Base-by-base conservation (phyloP, 1,140 invertebrate species). In the Leptestheria dahalacensis region DNA sequence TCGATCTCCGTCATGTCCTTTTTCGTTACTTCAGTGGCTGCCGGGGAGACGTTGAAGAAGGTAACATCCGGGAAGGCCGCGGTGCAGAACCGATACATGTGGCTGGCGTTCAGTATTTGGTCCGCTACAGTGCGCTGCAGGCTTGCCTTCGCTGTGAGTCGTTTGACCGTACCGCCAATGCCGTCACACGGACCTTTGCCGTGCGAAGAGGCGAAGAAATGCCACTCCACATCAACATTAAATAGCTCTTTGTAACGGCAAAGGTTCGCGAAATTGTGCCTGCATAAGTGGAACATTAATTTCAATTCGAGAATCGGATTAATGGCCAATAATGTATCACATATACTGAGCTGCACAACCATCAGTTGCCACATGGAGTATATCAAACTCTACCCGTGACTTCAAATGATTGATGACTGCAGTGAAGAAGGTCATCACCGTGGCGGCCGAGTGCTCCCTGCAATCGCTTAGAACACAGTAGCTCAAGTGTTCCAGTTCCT, bases 161-260 rank as follows among this genome's bases (percentile, higher is more conserved):
- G 33, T 15, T 41, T 41, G 15, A 41, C 33, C 33, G 33, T 41
- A 41, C 33, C 33, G 6, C 33, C 33, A 15, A 41, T 41, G 6
- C 33, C 33, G 33, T 41, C 33, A 41, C 33, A 41, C 6, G 33
- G 33, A 6, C 33, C 33, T 41, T 41, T 41, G 6, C 33, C 33
- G 15, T 41, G 33, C 33, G 33, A 6, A 41, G 33, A 9, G 33
- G 33, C 33, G 15, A 41, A 41, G 15, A 41, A 41, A 41, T 41
- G 33, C 33, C 33, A 71, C 62, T 64, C 65, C 3, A 64, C 66
- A 21, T 62, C 29, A 9, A 72, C 50, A 29, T 60, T 33, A 56
- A 69, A 68, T 62, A 71, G 65, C 46, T 65, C 57, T 57, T 65
- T 23, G 51, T 66, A 65, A 52, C 65, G 52, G 21, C 64, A 63